These are phyloP conservation scores for Mobula birostris DNA, from an alignment of 2,113 vertebrate genomes.

Conservation along the genomic window DNA sequence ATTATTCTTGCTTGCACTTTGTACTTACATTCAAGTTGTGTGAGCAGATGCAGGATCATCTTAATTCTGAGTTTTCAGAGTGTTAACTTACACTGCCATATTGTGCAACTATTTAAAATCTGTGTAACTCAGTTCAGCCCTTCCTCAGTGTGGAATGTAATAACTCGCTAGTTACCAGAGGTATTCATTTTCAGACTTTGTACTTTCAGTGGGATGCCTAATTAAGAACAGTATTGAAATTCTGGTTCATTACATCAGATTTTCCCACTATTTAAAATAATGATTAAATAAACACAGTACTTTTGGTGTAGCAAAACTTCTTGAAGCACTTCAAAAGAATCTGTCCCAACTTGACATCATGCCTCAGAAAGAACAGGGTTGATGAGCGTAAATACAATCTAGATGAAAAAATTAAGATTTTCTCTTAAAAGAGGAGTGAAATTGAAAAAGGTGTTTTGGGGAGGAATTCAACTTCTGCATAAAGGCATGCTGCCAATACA, in stretches of 20 bases:
- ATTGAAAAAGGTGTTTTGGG: too few relatives aligned
- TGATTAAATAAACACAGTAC: too few relatives aligned
- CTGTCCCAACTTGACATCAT: too few relatives aligned
- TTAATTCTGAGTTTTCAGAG: neutral
- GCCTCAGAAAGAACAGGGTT: too few relatives aligned
- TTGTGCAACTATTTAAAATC: neutral
- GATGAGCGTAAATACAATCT: too few relatives aligned
- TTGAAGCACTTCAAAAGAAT: too few relatives aligned
- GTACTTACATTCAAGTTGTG: neutral
- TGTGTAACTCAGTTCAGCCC: neutral
- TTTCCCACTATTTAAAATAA: neutral
- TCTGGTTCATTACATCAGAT: neutral
- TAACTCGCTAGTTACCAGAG: neutral
- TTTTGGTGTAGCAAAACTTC: too few relatives aligned
- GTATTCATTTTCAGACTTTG: conserved; percentile 8
- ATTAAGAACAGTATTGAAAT: neutral
- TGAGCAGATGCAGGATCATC: conserved; percentile 10
- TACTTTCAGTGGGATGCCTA: neutral
- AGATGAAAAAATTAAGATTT: too few relatives aligned
- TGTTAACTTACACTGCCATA: neutral
- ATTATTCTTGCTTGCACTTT: neutral
- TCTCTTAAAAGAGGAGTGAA: too few relatives aligned
- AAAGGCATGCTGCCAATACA: too few relatives aligned
- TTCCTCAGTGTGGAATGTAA: conserved; percentile 25
- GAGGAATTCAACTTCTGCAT: too few relatives aligned